Evolutionary conservation across 2,797 vertebrate genomes (phyloP), one percentile per base, ranked within the genome.

Genomic region (Ciconia nigra): DNA sequence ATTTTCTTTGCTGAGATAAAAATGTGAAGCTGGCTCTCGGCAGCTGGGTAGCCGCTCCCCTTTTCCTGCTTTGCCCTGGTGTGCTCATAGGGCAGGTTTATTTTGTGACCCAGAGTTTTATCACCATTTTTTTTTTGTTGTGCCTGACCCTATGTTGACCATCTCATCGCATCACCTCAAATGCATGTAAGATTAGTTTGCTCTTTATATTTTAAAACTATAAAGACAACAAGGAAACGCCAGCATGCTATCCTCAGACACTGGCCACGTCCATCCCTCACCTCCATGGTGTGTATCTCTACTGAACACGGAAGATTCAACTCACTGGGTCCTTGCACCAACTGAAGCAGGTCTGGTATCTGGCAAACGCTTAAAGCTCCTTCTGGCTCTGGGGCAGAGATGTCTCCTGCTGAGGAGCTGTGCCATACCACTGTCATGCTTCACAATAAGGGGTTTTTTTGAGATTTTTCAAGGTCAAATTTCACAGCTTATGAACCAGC

Each of bases 401-500:
- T 5, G 7, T 46, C 57, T 73, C 39, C 52, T 62, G 9, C 74
- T 61, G 39, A 77, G 63, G 51, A 76, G 70, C 67, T 89, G 62
- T 26, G 16, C 25, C 6, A 3, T 57, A 46, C 39, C 55, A 14
- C 13, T 33, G 19, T 26, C 77, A 78, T 0, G 1, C 54, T 51
- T 76, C 62, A 87, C 28, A 49, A 52, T 52, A 83, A 69, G 24
- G 37, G 37, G 37, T 37, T 55, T 72, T 81, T 11, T 41, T 22
- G 28, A 63, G 41, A 63, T 61, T 87, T 57, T 84, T 82, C 77
- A 87, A 92, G 83, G 94, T 79, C 83, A 86, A 63, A 59, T 31
- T 11, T 67, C 35, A 76, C 20, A 51, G 28, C 39, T 78, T 29
- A 49, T 74, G 62, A 81, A 12, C 25, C 1, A 1, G 46, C 49